A percentile compares a stretch with the other conserved stretches of the same genome.
Evolutionary conservation across 2,797 vertebrate species (phyloP).

Genomic region (Pyrocephalus nanus): DNA sequence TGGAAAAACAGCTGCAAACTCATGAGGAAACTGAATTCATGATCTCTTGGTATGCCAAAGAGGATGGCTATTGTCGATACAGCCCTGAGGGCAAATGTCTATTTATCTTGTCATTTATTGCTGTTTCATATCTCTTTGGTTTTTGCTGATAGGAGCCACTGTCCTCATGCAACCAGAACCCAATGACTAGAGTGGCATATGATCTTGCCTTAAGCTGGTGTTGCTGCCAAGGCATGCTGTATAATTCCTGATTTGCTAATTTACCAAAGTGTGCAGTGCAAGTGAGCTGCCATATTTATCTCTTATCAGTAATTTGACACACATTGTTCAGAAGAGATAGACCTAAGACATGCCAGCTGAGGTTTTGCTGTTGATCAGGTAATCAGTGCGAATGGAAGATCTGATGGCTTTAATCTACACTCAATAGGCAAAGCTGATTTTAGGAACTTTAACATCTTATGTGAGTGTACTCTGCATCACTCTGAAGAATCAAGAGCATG

Average conservation of each 20-base stretch:
- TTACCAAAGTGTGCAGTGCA: background rate
- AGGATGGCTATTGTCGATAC: background rate
- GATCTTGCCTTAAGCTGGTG: background rate
- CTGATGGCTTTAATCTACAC: background rate
- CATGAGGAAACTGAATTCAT: background rate
- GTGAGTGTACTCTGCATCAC: background rate
- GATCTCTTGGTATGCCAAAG: background rate
- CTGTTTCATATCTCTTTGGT: background rate
- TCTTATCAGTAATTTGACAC: background rate
- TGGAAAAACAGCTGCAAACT: background rate
- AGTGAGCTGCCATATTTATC: background rate
- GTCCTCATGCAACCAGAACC: background rate
- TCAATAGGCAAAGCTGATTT: background rate
- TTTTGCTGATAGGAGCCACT: background rate
- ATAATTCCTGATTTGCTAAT: background rate
- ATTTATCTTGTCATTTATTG: background rate
- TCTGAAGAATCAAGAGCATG: background rate
- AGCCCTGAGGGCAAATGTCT: background rate
- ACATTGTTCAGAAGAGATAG: fast-evolving
- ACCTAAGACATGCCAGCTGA: background rate
- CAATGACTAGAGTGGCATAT: background rate
- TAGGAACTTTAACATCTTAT: background rate
- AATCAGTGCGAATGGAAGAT: background rate
- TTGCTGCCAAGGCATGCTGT: background rate
- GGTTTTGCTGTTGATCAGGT: background rate